Base-by-base conservation (phyloP, 2,888 invertebrate species). In the Conistra vaccinii region DNA sequence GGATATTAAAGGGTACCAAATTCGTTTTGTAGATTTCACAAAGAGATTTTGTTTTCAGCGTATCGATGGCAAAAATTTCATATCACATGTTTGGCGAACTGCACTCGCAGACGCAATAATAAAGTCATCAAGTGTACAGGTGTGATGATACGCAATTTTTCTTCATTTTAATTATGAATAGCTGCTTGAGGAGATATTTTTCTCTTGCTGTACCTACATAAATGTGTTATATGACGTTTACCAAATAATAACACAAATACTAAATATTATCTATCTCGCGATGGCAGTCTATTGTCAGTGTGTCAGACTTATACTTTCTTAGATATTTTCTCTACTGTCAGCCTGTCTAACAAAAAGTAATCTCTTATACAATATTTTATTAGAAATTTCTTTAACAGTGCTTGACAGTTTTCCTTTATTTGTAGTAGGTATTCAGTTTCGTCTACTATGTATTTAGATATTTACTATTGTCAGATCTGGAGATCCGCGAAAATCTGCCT, bases 231-330 rank as follows among this genome's bases (percentile, higher is more conserved):
- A 20, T 5, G 0, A n/a, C 7, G n/a, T 10, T 26, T 14, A 42
- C 2, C 3, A 14, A 53, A 26, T 55, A 26, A 53, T 53, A n/a
- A 14, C 4, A 12, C 14, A 55, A 55, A 26, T 57, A 57, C 39
- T 35, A 26, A 17, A 66, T 67, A n/a, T n/a, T 57, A 61, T 78
- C 29, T 42, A 45, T 68, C 57, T 45, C 23, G 2, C n/a, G 14
- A 23, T 23, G n/a, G 14, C 32, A 55, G 60, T 20, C 48, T 20
- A 17, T 35, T 65, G 60, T 42, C 76, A 81, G 29, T 23, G 29
- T 23, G 51, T 81, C 65, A 55, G 60, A 42, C 39, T 55, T 26
- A 29, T 60, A 26, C 39, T 55, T 76, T 23, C 17, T 53, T 42
- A 26, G 12, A 39, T 60, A 48, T 39, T 35, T 55, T 55, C 9